Evolutionary conservation across 2,888 invertebrate genomes (phyloP).

Genomic region (Rhimphoctona megacephalus): DNA sequence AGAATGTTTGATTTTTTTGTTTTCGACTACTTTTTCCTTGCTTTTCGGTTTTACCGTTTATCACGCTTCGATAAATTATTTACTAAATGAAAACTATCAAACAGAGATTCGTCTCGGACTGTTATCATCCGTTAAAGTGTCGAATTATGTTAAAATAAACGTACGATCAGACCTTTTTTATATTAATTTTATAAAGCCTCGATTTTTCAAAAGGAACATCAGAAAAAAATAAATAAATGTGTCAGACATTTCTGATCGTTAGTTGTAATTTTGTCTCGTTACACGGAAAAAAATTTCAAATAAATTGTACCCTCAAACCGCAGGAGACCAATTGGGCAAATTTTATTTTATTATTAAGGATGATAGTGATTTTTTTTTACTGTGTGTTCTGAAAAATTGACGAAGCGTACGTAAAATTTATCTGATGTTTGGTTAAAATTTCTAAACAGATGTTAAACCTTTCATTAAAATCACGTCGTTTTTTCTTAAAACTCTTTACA

Average conservation of each 20-base stretch:
- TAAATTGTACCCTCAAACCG: background rate
- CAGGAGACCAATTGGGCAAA: too few relatives aligned
- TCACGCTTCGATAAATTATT: slow-evolving; percentile 1
- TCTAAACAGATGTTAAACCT: too few relatives aligned
- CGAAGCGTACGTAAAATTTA: too few relatives aligned
- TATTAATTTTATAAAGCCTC: background rate
- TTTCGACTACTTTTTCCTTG: background rate
- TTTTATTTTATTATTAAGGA: too few relatives aligned
- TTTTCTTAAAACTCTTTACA: too few relatives aligned
- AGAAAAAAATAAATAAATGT: background rate
- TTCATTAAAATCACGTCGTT: too few relatives aligned
- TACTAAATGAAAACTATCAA: background rate
- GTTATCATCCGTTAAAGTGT: background rate
- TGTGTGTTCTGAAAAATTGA: too few relatives aligned
- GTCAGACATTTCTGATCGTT: background rate
- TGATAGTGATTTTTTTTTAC: too few relatives aligned
- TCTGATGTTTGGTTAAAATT: too few relatives aligned
- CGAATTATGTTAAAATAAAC: background rate
- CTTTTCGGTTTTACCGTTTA: slow-evolving; percentile 20
- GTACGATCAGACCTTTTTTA: background rate
- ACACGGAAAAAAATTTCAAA: background rate
- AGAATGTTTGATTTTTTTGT: background rate
- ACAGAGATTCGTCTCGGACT: background rate
- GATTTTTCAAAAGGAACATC: background rate
- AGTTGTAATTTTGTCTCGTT: background rate